These are phyloP conservation scores for Etia nguti DNA, from an alignment of 2,113 vertebrate species.

Conservation along the genomic window DNA sequence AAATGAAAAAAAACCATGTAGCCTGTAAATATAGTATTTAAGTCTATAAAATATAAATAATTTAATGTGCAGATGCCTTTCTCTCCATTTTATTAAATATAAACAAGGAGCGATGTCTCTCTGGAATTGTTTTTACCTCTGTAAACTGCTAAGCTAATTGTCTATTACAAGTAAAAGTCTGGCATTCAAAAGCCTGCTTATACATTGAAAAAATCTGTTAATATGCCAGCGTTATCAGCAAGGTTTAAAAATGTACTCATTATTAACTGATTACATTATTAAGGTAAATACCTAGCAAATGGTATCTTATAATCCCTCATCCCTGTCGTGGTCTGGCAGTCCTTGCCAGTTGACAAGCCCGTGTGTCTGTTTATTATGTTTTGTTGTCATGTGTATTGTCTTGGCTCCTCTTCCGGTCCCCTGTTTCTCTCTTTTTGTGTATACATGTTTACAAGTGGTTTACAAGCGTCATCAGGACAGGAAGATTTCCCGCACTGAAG, in stretches of 20 bases:
- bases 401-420: not conserved
- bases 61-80: too few species aligned
- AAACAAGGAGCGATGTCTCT: too few species aligned
- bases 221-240: too few species aligned
- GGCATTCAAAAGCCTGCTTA: too few species aligned
- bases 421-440: not conserved
- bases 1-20: too few species aligned
- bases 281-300: not conserved
- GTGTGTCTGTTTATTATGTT: not conserved
- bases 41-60: too few species aligned
- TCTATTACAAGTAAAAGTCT: too few species aligned
- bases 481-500: not conserved
- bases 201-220: too few species aligned
- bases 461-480: not conserved
- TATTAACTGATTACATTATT: not conserved
- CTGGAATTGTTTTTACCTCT: too few species aligned
- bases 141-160: too few species aligned
- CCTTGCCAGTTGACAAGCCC: not conserved
- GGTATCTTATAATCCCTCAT: not conserved
- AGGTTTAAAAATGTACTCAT: not conserved
- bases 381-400: not conserved
- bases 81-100: too few species aligned
- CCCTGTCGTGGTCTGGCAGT: not conserved
- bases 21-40: too few species aligned
- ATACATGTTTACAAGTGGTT: not conserved